Percentiles rank a stretch among this genome's conserved stretches.
Evolutionary conservation across 2,888 invertebrate species (phyloP).

Genomic region (Diabrotica balteata): DNA sequence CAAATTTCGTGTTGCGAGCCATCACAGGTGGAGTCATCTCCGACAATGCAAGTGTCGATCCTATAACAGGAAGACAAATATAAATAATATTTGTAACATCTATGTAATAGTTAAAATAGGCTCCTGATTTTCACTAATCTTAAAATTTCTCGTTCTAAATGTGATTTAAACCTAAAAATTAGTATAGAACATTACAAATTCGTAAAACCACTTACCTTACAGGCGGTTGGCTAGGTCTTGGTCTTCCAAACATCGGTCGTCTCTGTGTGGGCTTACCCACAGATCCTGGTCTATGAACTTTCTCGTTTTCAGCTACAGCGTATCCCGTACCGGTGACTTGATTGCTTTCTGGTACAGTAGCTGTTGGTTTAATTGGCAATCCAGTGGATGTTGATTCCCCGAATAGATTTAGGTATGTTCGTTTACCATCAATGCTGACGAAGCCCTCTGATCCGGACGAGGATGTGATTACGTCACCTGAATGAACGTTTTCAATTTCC

Average conservation of each 20-base stretch:
- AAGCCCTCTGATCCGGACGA: conserved; percentile 83
- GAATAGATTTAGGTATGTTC: conserved; percentile 86
- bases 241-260: conserved; percentile 66
- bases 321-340: conserved; percentile 70
- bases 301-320: conserved; percentile 69
- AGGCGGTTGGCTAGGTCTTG: conserved; percentile 68
- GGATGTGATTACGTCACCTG: conserved; percentile 76
- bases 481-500: conserved; percentile 61
- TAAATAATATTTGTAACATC: neutral
- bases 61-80: conserved; percentile 54
- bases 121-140: too few relatives aligned
- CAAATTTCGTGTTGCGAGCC: conserved; percentile 87
- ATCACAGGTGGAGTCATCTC: conserved; percentile 90
- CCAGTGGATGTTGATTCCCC: conserved; percentile 63
- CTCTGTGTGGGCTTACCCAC: conserved; percentile 59
- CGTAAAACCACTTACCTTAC: conserved; percentile 63
- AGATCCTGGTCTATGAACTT: conserved; percentile 50
- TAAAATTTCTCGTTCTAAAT: too few relatives aligned
- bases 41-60: conserved; percentile 93
- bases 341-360: conserved; percentile 56
- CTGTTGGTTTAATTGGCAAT: conserved; percentile 52
- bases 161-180: neutral
- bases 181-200: neutral
- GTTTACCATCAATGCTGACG: conserved; percentile 90
- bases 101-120: neutral